A percentile compares a stretch with the other conserved stretches of the same genome.
These are phyloP conservation scores for Drosophila meridiana DNA, from an alignment of 2,888 invertebrate species.

Conservation along the genomic window DNA sequence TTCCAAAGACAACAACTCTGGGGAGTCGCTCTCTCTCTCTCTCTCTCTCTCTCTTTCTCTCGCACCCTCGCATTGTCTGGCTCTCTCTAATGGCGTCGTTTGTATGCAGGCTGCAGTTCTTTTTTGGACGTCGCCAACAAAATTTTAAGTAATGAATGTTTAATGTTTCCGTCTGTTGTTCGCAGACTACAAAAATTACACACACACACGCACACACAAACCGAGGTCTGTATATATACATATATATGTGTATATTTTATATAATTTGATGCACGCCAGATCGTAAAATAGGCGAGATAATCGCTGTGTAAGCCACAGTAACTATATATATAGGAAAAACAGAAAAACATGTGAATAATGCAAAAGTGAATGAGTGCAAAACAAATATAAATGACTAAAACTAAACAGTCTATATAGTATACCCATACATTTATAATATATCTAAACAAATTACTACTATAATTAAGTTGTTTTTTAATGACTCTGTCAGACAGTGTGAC, in stretches of 20 bases:
- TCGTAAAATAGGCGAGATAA: slow-evolving; percentile 50
- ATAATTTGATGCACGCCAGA: slow-evolving; percentile 58
- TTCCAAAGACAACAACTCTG: slow-evolving; percentile 2
- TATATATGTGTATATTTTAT: slow-evolving; percentile 38
- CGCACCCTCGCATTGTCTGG: too few species aligned
- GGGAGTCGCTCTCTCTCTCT: not conserved
- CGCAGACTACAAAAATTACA: slow-evolving; percentile 31
- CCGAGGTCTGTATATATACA: not conserved
- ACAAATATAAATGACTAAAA: slow-evolving; percentile 3
- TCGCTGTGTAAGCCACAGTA: slow-evolving; percentile 14
- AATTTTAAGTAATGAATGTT: slow-evolving; percentile 79
- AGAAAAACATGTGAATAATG: slow-evolving; percentile 15
- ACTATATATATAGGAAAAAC: slow-evolving; percentile 22
- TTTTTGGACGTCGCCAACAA: slow-evolving; percentile 51
- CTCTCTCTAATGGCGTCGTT: slow-evolving; percentile 63
- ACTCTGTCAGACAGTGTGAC: slow-evolving; percentile 5
- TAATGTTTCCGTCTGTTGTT: slow-evolving; percentile 71
- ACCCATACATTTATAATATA: not conserved
- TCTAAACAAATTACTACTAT: not conserved
- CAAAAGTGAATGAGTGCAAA: not conserved
- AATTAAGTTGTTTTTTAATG: slow-evolving; percentile 4
- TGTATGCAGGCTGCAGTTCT: slow-evolving; percentile 67
- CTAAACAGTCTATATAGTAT: not conserved
- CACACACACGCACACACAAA: slow-evolving; percentile 3
- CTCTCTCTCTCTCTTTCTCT: not conserved